A percentile compares a stretch with the other conserved stretches of the same genome.
phyloP scores from a whole-genome alignment of 2,113 vertebrate genomes.

The Myxocyprinus asiaticus region DNA sequence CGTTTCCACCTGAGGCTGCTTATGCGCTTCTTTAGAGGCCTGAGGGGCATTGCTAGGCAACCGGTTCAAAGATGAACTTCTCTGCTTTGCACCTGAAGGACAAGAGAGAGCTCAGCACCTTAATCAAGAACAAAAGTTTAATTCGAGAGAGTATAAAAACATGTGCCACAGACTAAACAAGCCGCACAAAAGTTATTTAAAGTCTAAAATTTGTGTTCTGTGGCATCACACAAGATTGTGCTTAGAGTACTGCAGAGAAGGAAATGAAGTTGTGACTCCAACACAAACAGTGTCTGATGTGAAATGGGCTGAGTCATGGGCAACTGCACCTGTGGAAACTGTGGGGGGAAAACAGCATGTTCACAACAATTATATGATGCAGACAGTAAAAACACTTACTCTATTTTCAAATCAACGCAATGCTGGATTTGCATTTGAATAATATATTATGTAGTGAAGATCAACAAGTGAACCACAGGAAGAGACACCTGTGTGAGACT shows the following conservation, averaged over 20 bases:
- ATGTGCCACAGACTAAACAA: background rate
- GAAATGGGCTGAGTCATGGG: constrained; percentile 41
- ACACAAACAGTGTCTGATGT: constrained; percentile 35
- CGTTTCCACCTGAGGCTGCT: constrained; percentile 80
- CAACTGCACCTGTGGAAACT: constrained; percentile 44
- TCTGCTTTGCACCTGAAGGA: constrained; percentile 82
- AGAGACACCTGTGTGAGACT: background rate
- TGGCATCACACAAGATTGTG: background rate
- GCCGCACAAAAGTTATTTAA: background rate
- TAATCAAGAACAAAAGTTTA: constrained; percentile 33
- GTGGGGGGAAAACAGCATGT: constrained; percentile 42
- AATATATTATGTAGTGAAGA: background rate
- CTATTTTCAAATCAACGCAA: constrained; percentile 12
- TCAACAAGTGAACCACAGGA: background rate
- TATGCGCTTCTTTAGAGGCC: constrained; percentile 78
- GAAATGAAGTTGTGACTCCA: constrained; percentile 33
- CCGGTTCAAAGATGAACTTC: constrained; percentile 87
- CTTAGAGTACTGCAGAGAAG: constrained; percentile 20
- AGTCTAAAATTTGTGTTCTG: background rate
- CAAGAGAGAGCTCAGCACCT: constrained; percentile 69
- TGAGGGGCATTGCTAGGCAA: constrained; percentile 82
- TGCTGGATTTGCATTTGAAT: constrained; percentile 13
- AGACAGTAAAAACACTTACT: background rate
- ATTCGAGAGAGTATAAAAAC: background rate
- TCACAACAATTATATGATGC: constrained; percentile 26